Evolutionary conservation across 2,113 vertebrate genomes (phyloP), one percentile per base, ranked within the genome.

Genomic region (Agapornis roseicollis): DNA sequence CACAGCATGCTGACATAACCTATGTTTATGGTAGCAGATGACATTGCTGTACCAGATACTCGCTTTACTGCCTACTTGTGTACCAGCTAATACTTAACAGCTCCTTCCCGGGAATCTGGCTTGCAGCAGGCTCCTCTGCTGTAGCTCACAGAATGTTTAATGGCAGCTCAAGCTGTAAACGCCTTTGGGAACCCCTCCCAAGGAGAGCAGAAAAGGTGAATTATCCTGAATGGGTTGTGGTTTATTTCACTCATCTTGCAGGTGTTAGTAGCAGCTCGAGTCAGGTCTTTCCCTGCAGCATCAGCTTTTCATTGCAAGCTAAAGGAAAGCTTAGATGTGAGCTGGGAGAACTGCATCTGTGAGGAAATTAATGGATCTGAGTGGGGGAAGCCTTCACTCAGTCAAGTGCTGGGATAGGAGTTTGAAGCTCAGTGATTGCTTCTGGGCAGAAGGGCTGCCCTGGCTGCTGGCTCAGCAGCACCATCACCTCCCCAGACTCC

Each of bases 91-190:
- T 19, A 4, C 79, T n/a, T 78, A 73, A 12, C 89, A 95, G 85
- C 85, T 80, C 81, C 55, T 74, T 44, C 74, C 79, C 0, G 0
- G 55, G 42, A 41, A 10, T 24, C 71, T 86, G 94, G 72, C 65
- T 81, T 16, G 49, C 95, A 95, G 89, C 89, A 87, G 89, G 91
- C 87, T 82, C 60, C 64, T 60, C 49, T n/a, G 88, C 90, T 77
- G 17, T 1, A 27, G 78, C 93, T 87, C 87, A 7, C 0, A 13
- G 70, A 3, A 0, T 7, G 61, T 65, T 23, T n/a, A 6, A 25
- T 3, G 1, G 66, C 87, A 63, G 27, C 73, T 79, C 0, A 3
- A 56, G 70, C 93, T 56, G 33, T 41, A 68, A 93, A 84, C 2
- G 0, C 77, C 72, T 88, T 69, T 73, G 82, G 81, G 60, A 76